A percentile compares a stretch with the other conserved stretches of the same genome.
Conservation (phyloP, 1,140 invertebrate genomes). For the Panulirus ornatus region DNA sequence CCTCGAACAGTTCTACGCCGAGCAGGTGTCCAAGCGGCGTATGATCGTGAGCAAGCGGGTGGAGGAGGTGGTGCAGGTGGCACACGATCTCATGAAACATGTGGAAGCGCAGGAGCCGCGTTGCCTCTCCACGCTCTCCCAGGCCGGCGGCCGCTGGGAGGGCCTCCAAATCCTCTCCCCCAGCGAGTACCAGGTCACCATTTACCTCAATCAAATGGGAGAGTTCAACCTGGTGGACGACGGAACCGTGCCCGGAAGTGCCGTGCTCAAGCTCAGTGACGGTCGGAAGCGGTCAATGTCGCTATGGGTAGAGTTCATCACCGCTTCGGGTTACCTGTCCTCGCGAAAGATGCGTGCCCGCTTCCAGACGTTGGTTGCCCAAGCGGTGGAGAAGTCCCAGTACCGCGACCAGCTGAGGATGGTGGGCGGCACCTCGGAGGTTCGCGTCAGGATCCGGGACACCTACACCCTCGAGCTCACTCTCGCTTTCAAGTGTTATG, state of each 20-base stretch:
- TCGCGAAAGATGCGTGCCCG: slow-evolving; percentile 83
- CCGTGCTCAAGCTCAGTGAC: slow-evolving; percentile 84
- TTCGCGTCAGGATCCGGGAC: slow-evolving; percentile 82
- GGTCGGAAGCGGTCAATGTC: slow-evolving; percentile 84
- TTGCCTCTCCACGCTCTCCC: slow-evolving; percentile 81
- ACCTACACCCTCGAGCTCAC: slow-evolving; percentile 81
- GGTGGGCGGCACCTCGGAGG: slow-evolving; percentile 83
- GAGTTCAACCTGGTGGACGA: slow-evolving; percentile 86
- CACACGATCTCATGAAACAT: slow-evolving; percentile 83
- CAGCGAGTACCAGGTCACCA: slow-evolving; percentile 83
- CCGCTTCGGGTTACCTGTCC: slow-evolving; percentile 83
- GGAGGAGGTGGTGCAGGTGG: slow-evolving; percentile 82
- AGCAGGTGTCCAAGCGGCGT: slow-evolving; percentile 81
- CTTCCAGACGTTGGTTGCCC: slow-evolving; percentile 83
- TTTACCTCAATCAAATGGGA: slow-evolving; percentile 85
- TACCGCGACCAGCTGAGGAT: slow-evolving; percentile 83
- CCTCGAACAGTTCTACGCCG: slow-evolving; percentile 80
- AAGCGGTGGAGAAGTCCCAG: slow-evolving; percentile 82
- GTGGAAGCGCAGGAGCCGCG: slow-evolving; percentile 84
- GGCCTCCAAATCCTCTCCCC: slow-evolving; percentile 81
- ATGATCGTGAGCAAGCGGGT: slow-evolving; percentile 80
- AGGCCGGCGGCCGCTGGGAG: slow-evolving; percentile 80
- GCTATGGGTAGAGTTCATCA: slow-evolving; percentile 85
- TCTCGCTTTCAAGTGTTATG: slow-evolving; percentile 83
- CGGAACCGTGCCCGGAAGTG: slow-evolving; percentile 83